Evolutionary conservation across 2,113 vertebrate species (phyloP).

Genomic region (Burhinus oedicnemus): DNA sequence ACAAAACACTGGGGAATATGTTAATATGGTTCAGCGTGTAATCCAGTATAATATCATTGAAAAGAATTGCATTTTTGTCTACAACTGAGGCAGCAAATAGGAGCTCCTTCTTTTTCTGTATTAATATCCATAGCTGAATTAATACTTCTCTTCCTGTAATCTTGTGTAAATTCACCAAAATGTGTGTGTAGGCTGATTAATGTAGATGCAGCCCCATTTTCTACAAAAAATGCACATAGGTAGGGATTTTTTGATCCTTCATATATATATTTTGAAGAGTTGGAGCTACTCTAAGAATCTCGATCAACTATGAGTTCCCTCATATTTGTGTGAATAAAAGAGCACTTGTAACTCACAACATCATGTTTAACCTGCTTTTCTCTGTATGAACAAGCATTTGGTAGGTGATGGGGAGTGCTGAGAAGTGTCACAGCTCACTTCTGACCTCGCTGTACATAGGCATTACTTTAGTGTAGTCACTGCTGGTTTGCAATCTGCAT

Average conservation of each 20-base stretch:
- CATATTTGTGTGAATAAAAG: neutral
- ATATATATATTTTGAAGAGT: neutral
- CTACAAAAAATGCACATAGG: neutral
- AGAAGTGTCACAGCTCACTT: neutral
- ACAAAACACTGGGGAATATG: conserved; percentile 44
- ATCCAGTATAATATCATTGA: conserved; percentile 40
- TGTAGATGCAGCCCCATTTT: neutral
- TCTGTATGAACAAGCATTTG: accelerated
- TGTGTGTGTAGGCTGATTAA: neutral
- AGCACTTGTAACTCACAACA: neutral
- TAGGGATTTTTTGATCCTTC: neutral
- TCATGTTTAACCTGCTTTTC: neutral
- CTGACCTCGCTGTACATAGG: neutral
- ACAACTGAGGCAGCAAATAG: conserved; percentile 9
- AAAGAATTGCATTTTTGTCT: conserved; percentile 33
- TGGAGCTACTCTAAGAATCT: neutral
- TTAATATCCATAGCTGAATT: conserved; percentile 9
- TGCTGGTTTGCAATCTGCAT: neutral
- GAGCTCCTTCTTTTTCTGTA: neutral
- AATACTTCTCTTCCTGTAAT: neutral
- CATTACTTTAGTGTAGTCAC: neutral
- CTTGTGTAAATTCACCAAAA: neutral
- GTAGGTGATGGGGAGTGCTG: neutral
- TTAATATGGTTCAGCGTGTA: conserved; percentile 23
- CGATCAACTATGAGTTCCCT: neutral